A percentile compares a stretch with the other conserved stretches of the same genome.
phyloP scores from a whole-genome alignment of 2,113 vertebrate genomes.

The Etheostoma cragini region DNA sequence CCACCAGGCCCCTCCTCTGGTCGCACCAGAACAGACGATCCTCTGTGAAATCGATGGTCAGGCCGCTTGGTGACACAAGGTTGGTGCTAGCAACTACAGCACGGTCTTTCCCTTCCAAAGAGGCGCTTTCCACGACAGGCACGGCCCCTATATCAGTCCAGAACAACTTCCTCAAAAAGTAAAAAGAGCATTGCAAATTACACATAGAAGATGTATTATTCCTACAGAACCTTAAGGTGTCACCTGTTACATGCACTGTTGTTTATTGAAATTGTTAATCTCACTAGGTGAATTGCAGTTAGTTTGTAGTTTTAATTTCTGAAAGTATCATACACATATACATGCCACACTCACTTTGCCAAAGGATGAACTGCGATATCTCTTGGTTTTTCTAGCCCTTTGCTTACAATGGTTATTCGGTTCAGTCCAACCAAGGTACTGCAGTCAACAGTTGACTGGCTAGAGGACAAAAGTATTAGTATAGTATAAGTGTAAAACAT shows the following conservation, averaged over 20 bases:
- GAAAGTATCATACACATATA: not conserved
- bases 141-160: conserved; percentile 90
- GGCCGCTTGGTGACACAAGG: conserved; percentile 89
- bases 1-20: conserved; percentile 84
- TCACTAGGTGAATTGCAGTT: not conserved
- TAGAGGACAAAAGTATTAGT: conserved; percentile 70
- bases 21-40: conserved; percentile 93
- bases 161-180: conserved; percentile 91
- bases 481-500: not conserved
- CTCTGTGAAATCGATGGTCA: conserved; percentile 88
- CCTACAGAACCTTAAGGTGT: not conserved
- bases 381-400: conserved; percentile 86
- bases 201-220: too few relatives aligned
- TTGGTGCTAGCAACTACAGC: conserved; percentile 80
- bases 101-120: conserved; percentile 86
- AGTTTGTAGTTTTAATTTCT: not conserved
- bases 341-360: conserved; percentile 85
- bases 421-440: conserved; percentile 86
- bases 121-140: conserved; percentile 88
- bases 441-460: conserved; percentile 85
- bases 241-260: not conserved
- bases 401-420: conserved; percentile 83
- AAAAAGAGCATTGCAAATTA: not conserved
- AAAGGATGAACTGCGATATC: conserved; percentile 91
- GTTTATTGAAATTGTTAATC: not conserved